A percentile compares a stretch with the other conserved stretches of the same genome.
These are phyloP conservation scores for Hirudinaria manillensis DNA, from an alignment of 2,888 invertebrate species.

Conservation along the genomic window DNA sequence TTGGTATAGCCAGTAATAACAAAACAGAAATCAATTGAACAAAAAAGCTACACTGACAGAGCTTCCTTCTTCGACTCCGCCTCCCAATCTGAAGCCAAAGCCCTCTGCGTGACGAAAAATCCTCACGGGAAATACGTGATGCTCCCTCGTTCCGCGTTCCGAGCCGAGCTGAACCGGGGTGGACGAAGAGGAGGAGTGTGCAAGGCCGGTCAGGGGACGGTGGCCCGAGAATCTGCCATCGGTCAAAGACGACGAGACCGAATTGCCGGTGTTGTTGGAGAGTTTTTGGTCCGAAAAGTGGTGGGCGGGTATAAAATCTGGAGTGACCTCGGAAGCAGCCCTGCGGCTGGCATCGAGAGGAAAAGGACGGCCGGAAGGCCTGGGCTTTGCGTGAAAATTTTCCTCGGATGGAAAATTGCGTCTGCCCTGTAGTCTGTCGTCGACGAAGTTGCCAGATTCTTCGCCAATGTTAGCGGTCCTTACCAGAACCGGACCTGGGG, in stretches of 20 bases:
- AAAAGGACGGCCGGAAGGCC: neutral
- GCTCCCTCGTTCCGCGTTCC: neutral
- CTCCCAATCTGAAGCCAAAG: neutral
- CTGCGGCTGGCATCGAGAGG: neutral
- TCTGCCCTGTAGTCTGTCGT: neutral
- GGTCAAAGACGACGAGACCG: neutral
- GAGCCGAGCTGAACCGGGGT: neutral
- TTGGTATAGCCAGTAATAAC: too few species aligned
- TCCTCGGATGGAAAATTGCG: too few species aligned
- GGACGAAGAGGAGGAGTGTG: neutral
- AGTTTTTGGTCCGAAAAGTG: neutral
- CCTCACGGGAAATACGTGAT: neutral
- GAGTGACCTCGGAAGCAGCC: neutral
- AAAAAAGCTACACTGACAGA: neutral
- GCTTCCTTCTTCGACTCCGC: neutral
- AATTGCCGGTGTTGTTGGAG: neutral
- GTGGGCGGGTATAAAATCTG: constrained; percentile 18
- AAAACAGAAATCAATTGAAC: too few species aligned
- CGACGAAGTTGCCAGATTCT: neutral
- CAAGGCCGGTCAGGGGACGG: neutral
- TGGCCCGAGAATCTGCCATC: too few species aligned
- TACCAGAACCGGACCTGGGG: constrained; percentile 54
- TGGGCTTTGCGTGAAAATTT: neutral
- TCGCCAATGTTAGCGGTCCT: neutral
- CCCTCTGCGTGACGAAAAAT: neutral